These are phyloP conservation scores for Drosophila macrospina DNA, from an alignment of 2,888 invertebrate genomes.

Conservation along the genomic window DNA sequence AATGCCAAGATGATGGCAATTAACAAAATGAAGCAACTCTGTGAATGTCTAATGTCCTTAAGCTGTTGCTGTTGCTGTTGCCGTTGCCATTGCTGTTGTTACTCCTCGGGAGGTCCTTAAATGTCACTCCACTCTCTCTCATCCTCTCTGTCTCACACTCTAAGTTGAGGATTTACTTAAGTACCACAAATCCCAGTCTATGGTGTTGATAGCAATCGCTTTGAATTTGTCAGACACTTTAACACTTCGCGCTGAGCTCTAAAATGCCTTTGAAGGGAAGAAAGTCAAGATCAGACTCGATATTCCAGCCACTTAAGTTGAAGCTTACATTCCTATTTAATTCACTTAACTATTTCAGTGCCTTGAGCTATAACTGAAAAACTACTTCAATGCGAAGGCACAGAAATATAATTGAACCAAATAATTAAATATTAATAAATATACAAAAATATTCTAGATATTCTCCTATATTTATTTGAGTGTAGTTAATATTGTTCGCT, in stretches of 20 bases:
- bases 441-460: no score
- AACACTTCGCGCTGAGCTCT: background rate
- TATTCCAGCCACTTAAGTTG: background rate
- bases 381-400: no score
- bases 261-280: background rate
- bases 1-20: constrained; percentile 58
- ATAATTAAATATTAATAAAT: no score
- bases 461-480: background rate
- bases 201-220: constrained; percentile 41
- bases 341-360: background rate
- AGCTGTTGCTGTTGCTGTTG: constrained; percentile 14
- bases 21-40: constrained; percentile 52
- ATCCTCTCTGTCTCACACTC: background rate
- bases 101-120: background rate
- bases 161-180: constrained; percentile 31
- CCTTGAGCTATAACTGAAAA: no score
- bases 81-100: background rate
- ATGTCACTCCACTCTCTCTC: no score
- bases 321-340: background rate
- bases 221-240: constrained; percentile 18
- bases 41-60: constrained; percentile 42
- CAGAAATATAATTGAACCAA: no score
- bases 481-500: constrained; percentile 1
- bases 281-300: no score
- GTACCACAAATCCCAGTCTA: constrained; percentile 41